phyloP scores from a whole-genome alignment of 1,140 invertebrate genomes.

The Pogonognathellus flavescens region DNA sequence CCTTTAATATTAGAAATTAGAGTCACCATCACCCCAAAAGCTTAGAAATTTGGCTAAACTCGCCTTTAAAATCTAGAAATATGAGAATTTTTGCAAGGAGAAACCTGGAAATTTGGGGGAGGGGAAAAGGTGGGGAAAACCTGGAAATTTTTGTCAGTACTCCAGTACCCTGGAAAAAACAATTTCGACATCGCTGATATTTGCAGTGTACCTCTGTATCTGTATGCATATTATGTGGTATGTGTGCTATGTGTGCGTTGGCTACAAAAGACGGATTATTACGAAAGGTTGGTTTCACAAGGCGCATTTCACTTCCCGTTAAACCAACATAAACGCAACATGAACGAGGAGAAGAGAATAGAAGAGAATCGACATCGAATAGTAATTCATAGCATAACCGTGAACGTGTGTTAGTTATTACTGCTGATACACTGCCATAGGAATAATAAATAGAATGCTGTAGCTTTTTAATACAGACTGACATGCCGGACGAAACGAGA shows the following conservation, averaged over 20 bases:
- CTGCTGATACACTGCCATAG: neutral
- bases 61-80: too few species aligned
- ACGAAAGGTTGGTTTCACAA: slow-evolving; percentile 5
- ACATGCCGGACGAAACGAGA: neutral
- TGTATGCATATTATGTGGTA: neutral
- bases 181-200: too few species aligned
- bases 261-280: neutral
- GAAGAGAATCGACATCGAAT: neutral
- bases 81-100: too few species aligned
- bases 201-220: neutral
- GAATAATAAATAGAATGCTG: slow-evolving; percentile 1
- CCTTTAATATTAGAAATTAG: too few species aligned
- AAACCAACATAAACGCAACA: neutral
- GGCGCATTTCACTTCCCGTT: neutral
- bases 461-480: slow-evolving; percentile 6
- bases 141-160: too few species aligned
- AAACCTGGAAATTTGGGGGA: too few species aligned
- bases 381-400: neutral
- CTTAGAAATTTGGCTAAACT: too few species aligned
- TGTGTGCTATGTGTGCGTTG: neutral
- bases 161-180: too few species aligned
- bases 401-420: neutral
- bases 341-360: neutral
- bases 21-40: too few species aligned
- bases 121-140: too few species aligned